Percentiles rank a stretch among this genome's conserved stretches.
phyloP scores from a whole-genome alignment of 2,797 vertebrate genomes.

The Microctenopoma steveboyesi region DNA sequence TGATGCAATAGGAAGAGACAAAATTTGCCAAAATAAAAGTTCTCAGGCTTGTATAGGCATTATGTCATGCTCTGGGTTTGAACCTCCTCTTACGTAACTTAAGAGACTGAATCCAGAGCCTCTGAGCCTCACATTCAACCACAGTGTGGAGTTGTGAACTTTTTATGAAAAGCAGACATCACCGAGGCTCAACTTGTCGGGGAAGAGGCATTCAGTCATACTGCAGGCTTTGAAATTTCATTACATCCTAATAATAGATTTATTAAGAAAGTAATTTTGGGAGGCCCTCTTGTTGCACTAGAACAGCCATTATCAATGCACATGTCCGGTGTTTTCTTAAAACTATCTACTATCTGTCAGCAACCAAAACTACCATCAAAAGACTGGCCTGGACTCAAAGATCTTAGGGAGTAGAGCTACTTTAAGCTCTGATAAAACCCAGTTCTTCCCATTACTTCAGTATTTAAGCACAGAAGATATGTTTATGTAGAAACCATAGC shows the following conservation, averaged over 20 bases:
- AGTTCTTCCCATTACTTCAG: constrained; percentile 79
- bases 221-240: constrained; percentile 29
- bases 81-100: constrained; percentile 79
- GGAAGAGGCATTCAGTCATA: constrained; percentile 27
- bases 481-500: constrained; percentile 78
- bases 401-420: constrained; percentile 57
- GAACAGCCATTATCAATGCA: constrained; percentile 7
- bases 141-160: constrained; percentile 68
- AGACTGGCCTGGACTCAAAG: constrained; percentile 44
- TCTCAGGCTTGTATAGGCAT: constrained; percentile 69
- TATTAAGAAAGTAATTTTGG: constrained; percentile 20
- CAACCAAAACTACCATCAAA: constrained; percentile 64
- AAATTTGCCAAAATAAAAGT: constrained; percentile 66
- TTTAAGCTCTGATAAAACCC: constrained; percentile 64
- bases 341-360: constrained; percentile 39
- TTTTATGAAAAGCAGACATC: constrained; percentile 69
- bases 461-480: constrained; percentile 64
- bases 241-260: constrained; percentile 10
- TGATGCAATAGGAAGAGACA: constrained; percentile 72
- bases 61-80: constrained; percentile 71
- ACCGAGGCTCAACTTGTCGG: constrained; percentile 55
- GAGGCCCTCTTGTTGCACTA: constrained; percentile 4
- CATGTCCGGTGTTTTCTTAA: constrained; percentile 24
- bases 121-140: constrained; percentile 72
- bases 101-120: constrained; percentile 70